Evolutionary conservation across 2,888 invertebrate species (phyloP).

Genomic region (Drosophila multiciliata): DNA sequence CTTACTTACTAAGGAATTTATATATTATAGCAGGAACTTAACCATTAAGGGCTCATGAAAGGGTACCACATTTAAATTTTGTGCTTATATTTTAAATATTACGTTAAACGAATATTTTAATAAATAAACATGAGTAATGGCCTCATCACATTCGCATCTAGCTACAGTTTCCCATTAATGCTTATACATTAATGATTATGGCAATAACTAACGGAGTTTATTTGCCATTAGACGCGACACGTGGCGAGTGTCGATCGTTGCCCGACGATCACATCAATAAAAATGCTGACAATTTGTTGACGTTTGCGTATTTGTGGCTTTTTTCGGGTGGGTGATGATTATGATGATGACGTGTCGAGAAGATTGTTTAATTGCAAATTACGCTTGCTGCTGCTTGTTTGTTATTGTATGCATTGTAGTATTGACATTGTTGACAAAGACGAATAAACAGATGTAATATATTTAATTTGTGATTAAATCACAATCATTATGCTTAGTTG

Average conservation of each 20-base stretch:
- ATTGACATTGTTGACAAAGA: constrained; percentile 11
- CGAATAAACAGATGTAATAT: constrained; percentile 8
- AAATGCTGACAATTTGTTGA: constrained; percentile 75
- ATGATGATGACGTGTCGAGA: constrained; percentile 26
- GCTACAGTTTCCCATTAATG: constrained; percentile 19
- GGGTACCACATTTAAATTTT: not conserved
- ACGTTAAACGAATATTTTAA: not conserved
- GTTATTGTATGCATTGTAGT: constrained; percentile 10
- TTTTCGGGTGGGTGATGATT: constrained; percentile 42
- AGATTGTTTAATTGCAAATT: constrained; percentile 56
- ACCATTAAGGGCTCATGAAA: not conserved
- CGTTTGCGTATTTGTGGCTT: constrained; percentile 39
- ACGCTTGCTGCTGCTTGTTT: constrained; percentile 14
- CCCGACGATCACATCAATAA: constrained; percentile 58
- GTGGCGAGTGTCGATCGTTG: constrained; percentile 52
- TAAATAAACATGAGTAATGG: not conserved
- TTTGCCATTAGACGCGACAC: constrained; percentile 52
- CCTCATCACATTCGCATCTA: not conserved
- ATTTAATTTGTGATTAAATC: constrained; percentile 11
- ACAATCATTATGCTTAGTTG: not conserved
- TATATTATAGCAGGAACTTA: not conserved
- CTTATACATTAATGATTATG: constrained; percentile 9
- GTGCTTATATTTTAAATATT: not conserved
- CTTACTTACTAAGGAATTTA: not conserved
- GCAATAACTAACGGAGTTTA: constrained; percentile 6